Conservation (phyloP, 2,888 invertebrate species). For the Diaperis boleti region DNA sequence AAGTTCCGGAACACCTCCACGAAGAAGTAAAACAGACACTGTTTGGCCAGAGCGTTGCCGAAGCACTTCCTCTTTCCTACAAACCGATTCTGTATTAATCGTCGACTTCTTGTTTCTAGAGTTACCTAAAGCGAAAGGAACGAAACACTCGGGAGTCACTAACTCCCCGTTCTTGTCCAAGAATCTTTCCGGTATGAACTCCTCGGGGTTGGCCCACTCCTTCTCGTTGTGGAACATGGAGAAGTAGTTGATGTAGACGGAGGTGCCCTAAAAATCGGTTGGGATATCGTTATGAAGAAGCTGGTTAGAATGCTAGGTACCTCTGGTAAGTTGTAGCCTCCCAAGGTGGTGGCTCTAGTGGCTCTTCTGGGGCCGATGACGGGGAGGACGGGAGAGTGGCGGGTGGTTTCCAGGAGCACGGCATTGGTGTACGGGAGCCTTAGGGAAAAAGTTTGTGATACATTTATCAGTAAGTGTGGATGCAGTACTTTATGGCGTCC, state of each 20-base stretch:
- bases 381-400: slow-evolving; percentile 63
- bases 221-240: slow-evolving; percentile 60
- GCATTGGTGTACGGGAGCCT: slow-evolving; percentile 71
- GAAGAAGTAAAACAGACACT: background rate
- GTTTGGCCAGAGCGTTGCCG: background rate
- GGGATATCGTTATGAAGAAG: slow-evolving; percentile 72
- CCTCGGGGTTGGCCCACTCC: slow-evolving; percentile 72
- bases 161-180: slow-evolving; percentile 64
- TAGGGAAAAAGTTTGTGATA: background rate
- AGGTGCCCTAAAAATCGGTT: slow-evolving; percentile 66
- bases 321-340: slow-evolving; percentile 67
- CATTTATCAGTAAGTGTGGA: background rate
- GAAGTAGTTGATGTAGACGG: background rate
- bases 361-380: slow-evolving; percentile 69
- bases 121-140: slow-evolving; percentile 65
- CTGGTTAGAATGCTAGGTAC: slow-evolving; percentile 71
- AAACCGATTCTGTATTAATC: no score
- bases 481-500: slow-evolving; percentile 55
- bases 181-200: slow-evolving; percentile 76
- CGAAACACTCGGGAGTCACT: slow-evolving; percentile 56
- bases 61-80: no score
- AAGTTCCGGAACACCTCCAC: background rate
- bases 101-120: no score
- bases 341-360: slow-evolving; percentile 68
- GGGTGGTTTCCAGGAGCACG: slow-evolving; percentile 68